Percentiles rank a stretch among this genome's conserved stretches.
These are phyloP conservation scores for Cydia amplana DNA, from an alignment of 1,140 invertebrate genomes.

Conservation along the genomic window DNA sequence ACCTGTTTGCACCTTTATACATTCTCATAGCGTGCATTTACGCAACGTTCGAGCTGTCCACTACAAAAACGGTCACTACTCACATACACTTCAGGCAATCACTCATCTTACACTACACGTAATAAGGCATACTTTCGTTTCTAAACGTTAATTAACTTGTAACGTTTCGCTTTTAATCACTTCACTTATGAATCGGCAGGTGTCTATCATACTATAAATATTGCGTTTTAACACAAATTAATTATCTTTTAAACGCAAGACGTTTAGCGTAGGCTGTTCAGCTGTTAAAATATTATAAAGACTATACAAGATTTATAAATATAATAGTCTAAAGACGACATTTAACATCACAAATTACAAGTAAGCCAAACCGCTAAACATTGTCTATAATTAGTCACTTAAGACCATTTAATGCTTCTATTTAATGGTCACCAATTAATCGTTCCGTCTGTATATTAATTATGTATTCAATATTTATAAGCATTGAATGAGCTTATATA, in stretches of 20 bases:
- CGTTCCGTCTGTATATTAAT: conserved; percentile 62
- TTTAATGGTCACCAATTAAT: conserved; percentile 63
- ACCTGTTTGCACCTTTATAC: conserved; percentile 19
- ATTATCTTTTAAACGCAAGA: conserved; percentile 8
- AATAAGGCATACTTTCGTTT: not conserved
- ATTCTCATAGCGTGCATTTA: conserved; percentile 16
- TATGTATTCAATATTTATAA: conserved; percentile 69
- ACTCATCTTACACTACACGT: not conserved
- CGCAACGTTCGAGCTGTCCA: not conserved
- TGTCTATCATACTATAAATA: conserved; percentile 5
- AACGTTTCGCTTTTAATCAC: not conserved
- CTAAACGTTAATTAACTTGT: not conserved
- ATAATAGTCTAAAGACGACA: not conserved
- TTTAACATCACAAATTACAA: conserved; percentile 6
- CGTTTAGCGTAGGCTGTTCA: not conserved
- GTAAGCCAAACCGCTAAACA: not conserved
- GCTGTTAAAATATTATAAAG: not conserved
- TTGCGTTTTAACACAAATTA: conserved; percentile 13
- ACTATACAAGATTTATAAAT: conserved; percentile 1
- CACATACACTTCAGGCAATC: not conserved
- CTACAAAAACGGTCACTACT: not conserved
- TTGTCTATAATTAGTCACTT: conserved; percentile 16
- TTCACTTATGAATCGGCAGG: conserved; percentile 3
- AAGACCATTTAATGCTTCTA: conserved; percentile 27
- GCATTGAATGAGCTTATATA: conserved; percentile 59